Base-by-base conservation (phyloP, 35 echinoderm and acorn worm genomes). In the Diadema setosum region DNA sequence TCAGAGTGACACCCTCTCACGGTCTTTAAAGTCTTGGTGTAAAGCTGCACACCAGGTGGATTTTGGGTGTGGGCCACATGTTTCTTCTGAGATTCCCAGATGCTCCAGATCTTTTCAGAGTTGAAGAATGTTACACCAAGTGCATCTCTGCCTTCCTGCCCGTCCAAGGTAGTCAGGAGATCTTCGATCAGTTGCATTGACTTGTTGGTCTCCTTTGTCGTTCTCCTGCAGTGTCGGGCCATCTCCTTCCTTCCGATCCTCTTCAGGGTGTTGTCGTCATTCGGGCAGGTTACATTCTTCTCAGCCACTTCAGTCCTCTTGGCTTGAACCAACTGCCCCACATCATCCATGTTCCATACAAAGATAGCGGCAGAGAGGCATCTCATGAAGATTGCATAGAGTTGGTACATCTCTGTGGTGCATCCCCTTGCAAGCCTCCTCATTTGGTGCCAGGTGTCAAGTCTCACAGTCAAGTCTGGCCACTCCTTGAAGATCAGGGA, bases 391-490 rank as follows among this genome's bases (percentile, higher is more conserved):
- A 18, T 16, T 15, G 40, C 43, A 26, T 86, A 91, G 31, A 91
- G 67, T 16, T 26, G 55, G 40, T 85, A 83, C 41, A 17, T 43
- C 52, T 91, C 83, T 7, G 60, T 25, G 16, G 83, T 86, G 33
- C 42, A 87, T 36, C 64, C 90, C 4, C 32, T 39, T 6, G 90
- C 45, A 81, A 65, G 36, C 41, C 81, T 39, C 37, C 88, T 36
- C 59, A 91, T 85, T 21, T 70, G 84, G 17, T 91, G 88, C 81
- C 81, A 91, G 33, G 84, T 91, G 31, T 91, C 88, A 11, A 91
- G 52, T 31, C 81, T 30, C 9, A 91, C 35, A 7, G 20, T 25
- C 6, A 91, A 15, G 23, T 85, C 88, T 0, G 56, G 4, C 88
- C 88, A 91, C 40, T 20, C 35, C 50, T 21, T 16, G 56, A 91